Conservation (phyloP, 2,888 invertebrate genomes). For the Pseudanteris insignis region DNA sequence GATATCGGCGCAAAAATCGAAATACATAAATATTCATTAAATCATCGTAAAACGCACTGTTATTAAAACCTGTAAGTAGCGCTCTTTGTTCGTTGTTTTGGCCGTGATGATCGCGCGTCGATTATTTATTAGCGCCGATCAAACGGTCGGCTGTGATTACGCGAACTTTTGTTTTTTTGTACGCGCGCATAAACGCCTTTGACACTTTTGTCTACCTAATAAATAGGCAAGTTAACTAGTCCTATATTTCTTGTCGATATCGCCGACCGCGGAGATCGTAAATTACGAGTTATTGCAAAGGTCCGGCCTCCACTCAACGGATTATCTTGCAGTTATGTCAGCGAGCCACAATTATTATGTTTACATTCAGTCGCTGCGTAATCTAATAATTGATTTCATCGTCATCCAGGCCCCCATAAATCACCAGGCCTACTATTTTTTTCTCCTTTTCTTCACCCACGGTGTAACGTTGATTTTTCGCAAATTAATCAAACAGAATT, state of each 20-base stretch:
- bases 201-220: constrained; percentile 44
- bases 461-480: too few relatives aligned
- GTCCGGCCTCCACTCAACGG: constrained; percentile 61
- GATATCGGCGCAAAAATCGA: constrained; percentile 19
- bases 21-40: constrained; percentile 38
- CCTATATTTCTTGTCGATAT: constrained; percentile 46
- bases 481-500: too few relatives aligned
- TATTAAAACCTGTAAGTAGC: constrained; percentile 8
- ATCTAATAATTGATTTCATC: constrained; percentile 53
- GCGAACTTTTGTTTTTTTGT: not conserved
- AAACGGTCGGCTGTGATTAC: constrained; percentile 14
- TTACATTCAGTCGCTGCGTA: constrained; percentile 59
- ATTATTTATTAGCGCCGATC: constrained; percentile 33
- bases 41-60: constrained; percentile 23
- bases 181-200: constrained; percentile 19
- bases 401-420: constrained; percentile 39
- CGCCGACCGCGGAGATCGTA: constrained; percentile 56
- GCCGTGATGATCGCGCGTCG: constrained; percentile 7
- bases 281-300: constrained; percentile 64
- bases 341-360: constrained; percentile 62
- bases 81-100: constrained; percentile 11
- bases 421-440: constrained; percentile 13
- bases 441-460: too few relatives aligned
- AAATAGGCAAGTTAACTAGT: constrained; percentile 45
- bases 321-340: constrained; percentile 65